Base-by-base conservation (phyloP, 2,888 invertebrate species). In the Perithous albicinctus region DNA sequence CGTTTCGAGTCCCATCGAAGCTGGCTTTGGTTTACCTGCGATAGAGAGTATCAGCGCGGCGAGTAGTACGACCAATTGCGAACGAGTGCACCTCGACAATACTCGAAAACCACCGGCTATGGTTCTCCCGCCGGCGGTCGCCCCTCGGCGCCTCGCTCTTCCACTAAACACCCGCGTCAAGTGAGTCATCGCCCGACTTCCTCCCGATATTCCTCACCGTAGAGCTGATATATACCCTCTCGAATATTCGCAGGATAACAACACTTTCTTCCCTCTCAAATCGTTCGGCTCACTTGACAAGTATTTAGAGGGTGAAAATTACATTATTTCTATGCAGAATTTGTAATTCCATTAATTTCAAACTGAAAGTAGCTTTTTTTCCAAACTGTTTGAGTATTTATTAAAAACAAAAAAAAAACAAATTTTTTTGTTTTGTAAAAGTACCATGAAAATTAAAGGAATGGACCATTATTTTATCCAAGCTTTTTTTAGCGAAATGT, bases 151-250 rank as follows among this genome's bases (percentile, higher is more conserved):
- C 67, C 82, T 82, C 82, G 78, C 64, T 70, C 82, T 70, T 70
- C 82, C 78, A 32, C 78, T 48, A 51, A 82, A 82, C 82, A 82
- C 78, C 74, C 82, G 75, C 78, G 78, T 82, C 70, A 82, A 75
- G 69, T 82, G 82, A 75, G 74, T 78, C 75, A 82, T 82, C 69
- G 43, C 18, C 77, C 67, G 56, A 67, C 43, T 26, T 51, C n/a
- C 29, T n/a, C 54, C 26, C 54, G 54, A 54, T 54, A 54, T 79
- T 56, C 38, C n/a, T 54, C 69, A 26, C 38, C 69, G n/a, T n/a
- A 15, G 32, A 32, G 35, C n/a, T 23, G 38, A 54, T n/a, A n/a
- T n/a, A n/a, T n/a, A 67, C n/a, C 41, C 41, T 41, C 43, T 43
- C 43, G n/a, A 15, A n/a, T 18, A 43, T 56, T 66, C 64, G 32